Base-by-base conservation (phyloP, 1,140 invertebrate species). In the Sinella curviseta region DNA sequence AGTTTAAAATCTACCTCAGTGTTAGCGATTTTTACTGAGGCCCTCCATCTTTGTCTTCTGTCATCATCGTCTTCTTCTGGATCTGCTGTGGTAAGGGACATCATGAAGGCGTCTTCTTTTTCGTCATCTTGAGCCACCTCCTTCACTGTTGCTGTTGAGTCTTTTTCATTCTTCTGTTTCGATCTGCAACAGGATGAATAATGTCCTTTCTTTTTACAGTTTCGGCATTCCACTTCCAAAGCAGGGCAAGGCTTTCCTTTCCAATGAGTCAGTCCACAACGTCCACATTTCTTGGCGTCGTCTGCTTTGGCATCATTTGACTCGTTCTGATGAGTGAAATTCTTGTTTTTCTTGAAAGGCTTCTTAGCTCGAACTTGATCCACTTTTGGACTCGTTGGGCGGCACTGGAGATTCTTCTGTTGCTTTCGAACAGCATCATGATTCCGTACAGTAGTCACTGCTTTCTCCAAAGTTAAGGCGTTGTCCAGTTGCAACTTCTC, bases 401-500 rank as follows among this genome's bases (percentile, higher is more conserved):
- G 39, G 8, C 70, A 3, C 24, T 31, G 74, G 14, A 79, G 73
- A 26, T 76, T 73, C 2, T 17, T 0, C 35, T 77, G 74, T 57
- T 80, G 79, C 31, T 28, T 33, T 78, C 81, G 82, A 8, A 82
- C 84, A 14, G 79, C 55, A 76, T 86, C 85, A 39, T 80, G 24
- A 8, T 83, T 76, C 26, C 81, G 73, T 75, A 82, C 82, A 14
- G 80, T 80, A 20, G 83, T 78, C 0, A 86, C 77, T 26, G 84
- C 85, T 78, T 84, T 82, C 30, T 83, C 78, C 31, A 86, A 60
- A 0, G 79, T 86, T 39, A 87, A 80, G 31, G 84, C 80, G 16
- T 78, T 54, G 26, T 83, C 84, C 78, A 85, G 77, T 34, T 87
- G 78, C 35, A 87, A 65, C 74, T 78, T 85, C 80, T 86, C 83